Evolutionary conservation across 53 echinoderm and acorn worm species (phyloP).

Genomic region (Henricia sp.): DNA sequence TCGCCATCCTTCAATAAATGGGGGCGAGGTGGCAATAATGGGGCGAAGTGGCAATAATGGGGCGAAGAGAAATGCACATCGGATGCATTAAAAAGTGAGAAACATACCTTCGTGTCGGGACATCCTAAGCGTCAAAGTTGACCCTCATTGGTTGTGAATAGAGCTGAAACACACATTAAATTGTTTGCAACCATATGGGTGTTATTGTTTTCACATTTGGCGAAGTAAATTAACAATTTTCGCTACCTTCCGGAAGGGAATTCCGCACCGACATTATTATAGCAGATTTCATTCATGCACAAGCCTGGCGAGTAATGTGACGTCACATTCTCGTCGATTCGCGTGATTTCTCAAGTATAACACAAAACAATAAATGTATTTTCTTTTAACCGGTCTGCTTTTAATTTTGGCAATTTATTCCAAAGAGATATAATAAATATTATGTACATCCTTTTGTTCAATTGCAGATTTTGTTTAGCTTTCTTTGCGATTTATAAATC

Average conservation of each 20-base stretch:
- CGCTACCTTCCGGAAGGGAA: conserved; percentile 65
- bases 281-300: conserved; percentile 34
- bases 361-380: neutral
- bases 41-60: no score
- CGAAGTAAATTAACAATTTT: conserved; percentile 24
- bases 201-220: conserved; percentile 1
- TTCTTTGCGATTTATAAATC: neutral
- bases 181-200: conserved; percentile 33
- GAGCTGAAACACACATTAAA: conserved; percentile 19
- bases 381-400: no score
- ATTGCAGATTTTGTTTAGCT: neutral
- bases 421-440: no score
- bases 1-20: no score
- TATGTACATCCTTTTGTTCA: neutral
- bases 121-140: conserved; percentile 74
- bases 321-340: conserved; percentile 37
- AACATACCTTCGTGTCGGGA: conserved; percentile 99
- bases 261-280: conserved; percentile 53
- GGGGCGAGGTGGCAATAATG: no score
- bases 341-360: conserved; percentile 19
- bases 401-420: no score
- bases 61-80: conserved; percentile 1
- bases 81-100: neutral
- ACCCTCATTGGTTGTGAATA: conserved; percentile 21
- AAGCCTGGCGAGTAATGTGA: conserved; percentile 20